Evolutionary conservation across 2,113 vertebrate genomes (phyloP).

Genomic region (Lampris incognitus): DNA sequence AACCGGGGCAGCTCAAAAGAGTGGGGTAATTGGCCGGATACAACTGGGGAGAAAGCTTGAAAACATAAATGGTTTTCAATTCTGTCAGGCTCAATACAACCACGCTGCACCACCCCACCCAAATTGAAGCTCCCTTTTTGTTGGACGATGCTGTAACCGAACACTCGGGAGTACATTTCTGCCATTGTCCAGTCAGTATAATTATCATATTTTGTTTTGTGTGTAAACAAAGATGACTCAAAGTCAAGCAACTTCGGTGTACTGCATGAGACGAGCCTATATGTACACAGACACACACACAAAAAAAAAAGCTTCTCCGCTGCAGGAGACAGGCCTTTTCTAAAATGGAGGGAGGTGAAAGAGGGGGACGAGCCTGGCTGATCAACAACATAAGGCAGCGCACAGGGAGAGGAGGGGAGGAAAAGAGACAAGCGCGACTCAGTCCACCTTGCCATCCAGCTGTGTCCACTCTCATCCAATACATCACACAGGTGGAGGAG

Average conservation of each 20-base stretch:
- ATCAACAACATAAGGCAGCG: neutral
- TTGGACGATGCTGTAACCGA: too few relatives aligned
- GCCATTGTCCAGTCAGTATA: too few relatives aligned
- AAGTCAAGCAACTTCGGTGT: neutral
- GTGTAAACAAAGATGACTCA: too few relatives aligned
- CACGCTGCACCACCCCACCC: too few relatives aligned
- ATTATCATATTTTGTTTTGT: too few relatives aligned
- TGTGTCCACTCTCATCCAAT: slow-evolving; percentile 43
- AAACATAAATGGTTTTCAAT: too few relatives aligned
- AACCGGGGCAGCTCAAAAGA: too few relatives aligned
- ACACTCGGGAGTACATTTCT: too few relatives aligned
- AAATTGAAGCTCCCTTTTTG: too few relatives aligned
- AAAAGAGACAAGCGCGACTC: slow-evolving; percentile 33
- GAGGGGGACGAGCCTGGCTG: neutral
- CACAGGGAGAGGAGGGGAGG: slow-evolving; percentile 8
- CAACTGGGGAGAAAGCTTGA: too few relatives aligned
- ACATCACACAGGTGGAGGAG: slow-evolving; percentile 7
- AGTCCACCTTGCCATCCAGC: slow-evolving; percentile 40
- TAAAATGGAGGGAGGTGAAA: slow-evolving; percentile 14
- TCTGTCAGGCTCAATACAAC: too few relatives aligned
- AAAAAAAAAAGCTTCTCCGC: slow-evolving; percentile 7
- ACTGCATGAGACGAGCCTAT: slow-evolving; percentile 13
- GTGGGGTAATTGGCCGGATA: too few relatives aligned
- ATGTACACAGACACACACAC: neutral
- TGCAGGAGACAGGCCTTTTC: slow-evolving; percentile 16